Evolutionary conservation across 2,888 invertebrate genomes (phyloP).

Genomic region (Acanthosepion lycidas): DNA sequence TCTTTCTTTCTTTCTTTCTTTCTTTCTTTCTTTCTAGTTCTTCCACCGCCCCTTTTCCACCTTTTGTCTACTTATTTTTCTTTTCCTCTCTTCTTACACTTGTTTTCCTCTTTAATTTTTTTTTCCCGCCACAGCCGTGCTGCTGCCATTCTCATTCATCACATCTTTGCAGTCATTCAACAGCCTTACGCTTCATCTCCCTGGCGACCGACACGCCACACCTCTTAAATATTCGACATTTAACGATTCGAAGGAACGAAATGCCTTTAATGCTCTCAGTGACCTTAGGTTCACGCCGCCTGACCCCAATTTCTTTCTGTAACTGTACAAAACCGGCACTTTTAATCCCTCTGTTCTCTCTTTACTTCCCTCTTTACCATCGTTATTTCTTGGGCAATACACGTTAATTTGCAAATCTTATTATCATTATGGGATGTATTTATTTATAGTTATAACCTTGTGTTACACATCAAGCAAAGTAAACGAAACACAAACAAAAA

Average conservation of each 20-base stretch:
- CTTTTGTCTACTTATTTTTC: not conserved
- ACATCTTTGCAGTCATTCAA: slow-evolving; percentile 11
- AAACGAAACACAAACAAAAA: not conserved
- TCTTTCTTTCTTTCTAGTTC: not conserved
- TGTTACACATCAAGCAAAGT: not conserved
- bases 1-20: not conserved
- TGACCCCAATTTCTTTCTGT: not conserved
- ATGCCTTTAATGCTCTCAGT: not conserved
- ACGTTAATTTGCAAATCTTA: not conserved
- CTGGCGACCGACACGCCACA: not conserved
- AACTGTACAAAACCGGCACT: not conserved
- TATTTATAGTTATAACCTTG: not conserved
- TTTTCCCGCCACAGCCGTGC: not conserved
- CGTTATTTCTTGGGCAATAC: not conserved
- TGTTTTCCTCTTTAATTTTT: not conserved
- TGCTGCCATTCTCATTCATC: slow-evolving; percentile 33
- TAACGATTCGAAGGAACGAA: not conserved
- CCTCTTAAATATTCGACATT: slow-evolving; percentile 33
- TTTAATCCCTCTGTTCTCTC: not conserved
- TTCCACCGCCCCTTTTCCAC: not conserved
- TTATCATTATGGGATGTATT: not conserved
- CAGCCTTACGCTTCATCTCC: not conserved
- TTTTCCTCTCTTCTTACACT: too few relatives aligned
- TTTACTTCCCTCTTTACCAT: not conserved
- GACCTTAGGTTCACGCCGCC: not conserved